These are phyloP conservation scores for Thecocarcelia acutangulata DNA, from an alignment of 2,888 invertebrate species.

Conservation along the genomic window DNA sequence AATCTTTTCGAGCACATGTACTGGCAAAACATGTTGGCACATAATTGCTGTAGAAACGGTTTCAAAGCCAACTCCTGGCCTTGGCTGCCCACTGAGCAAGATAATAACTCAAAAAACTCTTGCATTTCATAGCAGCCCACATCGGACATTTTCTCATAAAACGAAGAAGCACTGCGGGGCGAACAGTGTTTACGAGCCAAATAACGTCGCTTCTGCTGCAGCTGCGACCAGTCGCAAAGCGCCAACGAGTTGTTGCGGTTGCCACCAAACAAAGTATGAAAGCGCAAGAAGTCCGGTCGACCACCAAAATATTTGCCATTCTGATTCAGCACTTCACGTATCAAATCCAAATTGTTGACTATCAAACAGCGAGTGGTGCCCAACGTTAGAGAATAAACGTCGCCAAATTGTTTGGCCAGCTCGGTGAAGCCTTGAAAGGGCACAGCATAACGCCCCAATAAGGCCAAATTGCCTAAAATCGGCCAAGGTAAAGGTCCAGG, in stretches of 20 bases:
- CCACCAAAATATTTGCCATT: constrained; percentile 92
- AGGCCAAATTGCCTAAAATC: constrained; percentile 86
- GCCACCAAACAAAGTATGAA: constrained; percentile 90
- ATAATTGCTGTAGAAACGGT: constrained; percentile 87
- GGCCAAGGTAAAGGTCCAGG: constrained; percentile 87
- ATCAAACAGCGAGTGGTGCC: constrained; percentile 87
- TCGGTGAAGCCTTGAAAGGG: constrained; percentile 88
- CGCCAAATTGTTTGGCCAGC: constrained; percentile 86
- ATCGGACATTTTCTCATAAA: constrained; percentile 87
- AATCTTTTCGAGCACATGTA: constrained; percentile 93
- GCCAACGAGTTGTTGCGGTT: constrained; percentile 92
- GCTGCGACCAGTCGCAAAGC: constrained; percentile 92
- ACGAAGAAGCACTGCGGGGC: constrained; percentile 88
- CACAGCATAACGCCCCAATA: constrained; percentile 85
- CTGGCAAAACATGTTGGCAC: constrained; percentile 92
- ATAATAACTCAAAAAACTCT: constrained; percentile 84
- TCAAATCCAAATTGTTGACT: constrained; percentile 87
- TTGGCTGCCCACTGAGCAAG: constrained; percentile 77
- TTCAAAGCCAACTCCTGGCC: constrained; percentile 84
- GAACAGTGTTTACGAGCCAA: constrained; percentile 91
- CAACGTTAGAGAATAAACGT: constrained; percentile 86
- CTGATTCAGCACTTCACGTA: constrained; percentile 88
- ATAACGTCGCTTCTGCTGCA: constrained; percentile 90
- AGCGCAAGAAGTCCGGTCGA: constrained; percentile 90
- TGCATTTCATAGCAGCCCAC: constrained; percentile 86